Evolutionary conservation across 2,797 vertebrate species (phyloP).

Genomic region (Platyrinchus mystaceus): DNA sequence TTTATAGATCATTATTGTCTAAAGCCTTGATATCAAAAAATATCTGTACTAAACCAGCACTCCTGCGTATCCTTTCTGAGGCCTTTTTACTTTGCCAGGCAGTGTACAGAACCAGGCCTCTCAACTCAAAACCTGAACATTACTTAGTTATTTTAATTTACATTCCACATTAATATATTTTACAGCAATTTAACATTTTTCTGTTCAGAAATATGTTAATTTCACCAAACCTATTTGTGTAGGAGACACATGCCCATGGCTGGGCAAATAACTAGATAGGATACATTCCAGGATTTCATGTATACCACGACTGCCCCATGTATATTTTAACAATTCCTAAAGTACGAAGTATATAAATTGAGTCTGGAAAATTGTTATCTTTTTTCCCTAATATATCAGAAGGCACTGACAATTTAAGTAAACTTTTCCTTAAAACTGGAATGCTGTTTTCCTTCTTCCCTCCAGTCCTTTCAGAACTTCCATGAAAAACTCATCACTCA

Average conservation of each 20-base stretch:
- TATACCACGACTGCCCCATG: not conserved
- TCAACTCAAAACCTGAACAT: not conserved
- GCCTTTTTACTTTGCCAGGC: not conserved
- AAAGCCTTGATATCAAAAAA: not conserved
- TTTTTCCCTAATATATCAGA: not conserved
- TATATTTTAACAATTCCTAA: not conserved
- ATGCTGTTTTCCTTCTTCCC: not conserved
- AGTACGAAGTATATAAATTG: not conserved
- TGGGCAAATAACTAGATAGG: not conserved
- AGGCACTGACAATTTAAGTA: not conserved
- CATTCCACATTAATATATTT: not conserved
- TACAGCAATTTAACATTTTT: not conserved
- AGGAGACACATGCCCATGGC: not conserved
- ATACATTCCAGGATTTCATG: not conserved
- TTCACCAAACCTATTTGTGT: not conserved
- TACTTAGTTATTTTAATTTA: not conserved
- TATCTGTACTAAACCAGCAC: not conserved
- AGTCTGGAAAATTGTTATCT: not conserved
- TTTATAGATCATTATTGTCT: not conserved
- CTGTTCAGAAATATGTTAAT: not conserved
- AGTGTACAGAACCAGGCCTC: not conserved
- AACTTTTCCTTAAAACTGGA: not conserved
- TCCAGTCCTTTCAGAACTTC: not conserved
- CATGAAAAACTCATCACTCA: not conserved
- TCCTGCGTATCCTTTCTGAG: not conserved